phyloP scores from a whole-genome alignment of 2,113 vertebrate species.

The Nycticebus coucang region DNA sequence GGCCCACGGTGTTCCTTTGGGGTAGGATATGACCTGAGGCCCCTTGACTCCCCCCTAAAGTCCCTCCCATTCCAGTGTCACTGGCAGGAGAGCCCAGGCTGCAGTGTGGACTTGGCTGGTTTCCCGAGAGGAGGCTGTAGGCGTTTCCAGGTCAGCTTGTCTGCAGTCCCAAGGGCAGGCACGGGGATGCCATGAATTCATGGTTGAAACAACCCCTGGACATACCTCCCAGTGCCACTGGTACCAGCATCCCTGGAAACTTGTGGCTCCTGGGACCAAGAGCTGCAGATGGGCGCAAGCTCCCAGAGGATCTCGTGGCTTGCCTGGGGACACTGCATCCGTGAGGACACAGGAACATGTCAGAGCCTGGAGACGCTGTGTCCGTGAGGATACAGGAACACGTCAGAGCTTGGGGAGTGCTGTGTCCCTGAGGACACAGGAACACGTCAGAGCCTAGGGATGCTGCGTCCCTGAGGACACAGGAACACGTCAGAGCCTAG shows the following conservation, averaged over 20 bases:
- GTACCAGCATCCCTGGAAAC: neutral
- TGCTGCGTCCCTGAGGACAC: no score
- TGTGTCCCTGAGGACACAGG: neutral
- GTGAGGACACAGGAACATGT: neutral
- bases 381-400: no score
- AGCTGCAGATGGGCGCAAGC: accelerated
- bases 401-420: neutral
- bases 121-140: neutral
- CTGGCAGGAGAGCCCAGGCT: neutral
- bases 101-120: neutral
- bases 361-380: neutral
- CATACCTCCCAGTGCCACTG: neutral
- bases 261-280: neutral
- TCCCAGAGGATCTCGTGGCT: neutral
- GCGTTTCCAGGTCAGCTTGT: constrained; percentile 13
- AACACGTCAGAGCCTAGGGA: no score
- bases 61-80: neutral
- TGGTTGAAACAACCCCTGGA: neutral
- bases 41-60: neutral
- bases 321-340: accelerated
- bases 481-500: no score
- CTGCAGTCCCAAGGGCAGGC: neutral
- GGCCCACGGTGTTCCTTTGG: no score
- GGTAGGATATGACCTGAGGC: neutral
- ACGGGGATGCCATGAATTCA: accelerated